Evolutionary conservation across 1,140 invertebrate species (phyloP), one percentile per base, ranked within the genome.

Genomic region (Drosophila subpulchrella): DNA sequence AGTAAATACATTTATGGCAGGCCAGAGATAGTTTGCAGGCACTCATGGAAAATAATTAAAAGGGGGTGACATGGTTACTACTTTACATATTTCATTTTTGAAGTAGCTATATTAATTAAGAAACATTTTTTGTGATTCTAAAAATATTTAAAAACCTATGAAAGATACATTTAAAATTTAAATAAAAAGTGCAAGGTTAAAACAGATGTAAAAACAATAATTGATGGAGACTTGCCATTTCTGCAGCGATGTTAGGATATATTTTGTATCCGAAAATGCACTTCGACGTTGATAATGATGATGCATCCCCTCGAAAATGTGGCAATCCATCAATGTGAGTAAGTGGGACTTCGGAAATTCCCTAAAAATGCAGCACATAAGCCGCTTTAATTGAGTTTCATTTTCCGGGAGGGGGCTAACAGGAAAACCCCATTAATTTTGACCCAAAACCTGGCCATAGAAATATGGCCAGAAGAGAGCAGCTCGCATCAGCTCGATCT

Each of bases 371-470:
- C 10, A 24, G 46, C 12, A 58, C 62, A 73, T 56, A 79, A 67
- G 71, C 71, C 47, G 55, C 47, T 65, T 76, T 72, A 85, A 83
- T 67, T 83, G 76, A 73, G 78, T 38, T 58, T 66, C 13, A 36
- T 11, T 38, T 32, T 20, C 24, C 7, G 8, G 32, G 13, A 34
- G 4, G 34, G n/a, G 32, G 32, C 2, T 2, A 34, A 34, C 13
- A 20, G 42, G 59, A 6, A 20, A 34, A 4, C 11, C 30, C 44
- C 44, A 66, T 63, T 63, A 34, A 63, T 48, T 61, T 66, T 20
- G 34, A 63, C 42, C 39, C 34, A 38, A 63, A 66, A 66, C 42
- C 17, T 62, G 61, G 20, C 15, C 4, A 39, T 13, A 20, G 42
- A 42, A 53, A 65, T 38, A 20, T 58, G 56, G 24, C 42, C 42